These are phyloP conservation scores for Zosterops hypoxanthus DNA, from an alignment of 2,113 vertebrate species.

Conservation along the genomic window DNA sequence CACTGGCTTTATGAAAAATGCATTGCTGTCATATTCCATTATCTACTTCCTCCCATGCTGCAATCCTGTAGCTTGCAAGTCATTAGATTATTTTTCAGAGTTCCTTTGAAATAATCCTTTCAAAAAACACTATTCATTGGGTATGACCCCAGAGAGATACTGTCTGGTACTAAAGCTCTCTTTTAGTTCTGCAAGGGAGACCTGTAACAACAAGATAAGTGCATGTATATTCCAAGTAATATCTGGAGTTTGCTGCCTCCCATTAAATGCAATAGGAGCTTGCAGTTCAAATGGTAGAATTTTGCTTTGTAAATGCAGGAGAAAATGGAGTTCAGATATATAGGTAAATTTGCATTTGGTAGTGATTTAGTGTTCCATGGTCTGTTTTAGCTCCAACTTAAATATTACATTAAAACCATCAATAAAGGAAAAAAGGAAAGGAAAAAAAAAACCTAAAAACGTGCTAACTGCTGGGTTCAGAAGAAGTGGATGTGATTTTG, in stretches of 20 bases:
- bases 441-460: rapidly evolving
- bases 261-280: constrained; percentile 46
- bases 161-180: constrained; percentile 58
- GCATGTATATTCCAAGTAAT: constrained; percentile 46
- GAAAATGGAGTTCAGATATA: constrained; percentile 55
- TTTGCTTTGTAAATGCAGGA: constrained; percentile 65
- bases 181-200: constrained; percentile 29
- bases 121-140: constrained; percentile 57
- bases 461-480: constrained; percentile 28
- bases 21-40: constrained; percentile 65
- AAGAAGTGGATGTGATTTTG: constrained; percentile 25
- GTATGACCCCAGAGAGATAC: constrained; percentile 58
- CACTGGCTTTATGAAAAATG: constrained; percentile 61
- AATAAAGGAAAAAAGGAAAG: neutral
- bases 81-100: constrained; percentile 55
- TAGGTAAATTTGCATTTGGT: constrained; percentile 67
- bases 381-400: constrained; percentile 63
- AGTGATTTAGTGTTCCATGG: constrained; percentile 58
- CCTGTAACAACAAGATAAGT: constrained; percentile 69
- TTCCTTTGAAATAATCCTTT: constrained; percentile 62
- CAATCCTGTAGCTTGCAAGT: constrained; percentile 62
- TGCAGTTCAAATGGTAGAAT: constrained; percentile 48
- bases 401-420: constrained; percentile 63
- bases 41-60: constrained; percentile 62
- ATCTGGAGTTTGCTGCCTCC: constrained; percentile 47